Percentiles rank a stretch among this genome's conserved stretches.
Conservation (phyloP, 1,140 invertebrate species). For the Scaptomyza graminum region DNA sequence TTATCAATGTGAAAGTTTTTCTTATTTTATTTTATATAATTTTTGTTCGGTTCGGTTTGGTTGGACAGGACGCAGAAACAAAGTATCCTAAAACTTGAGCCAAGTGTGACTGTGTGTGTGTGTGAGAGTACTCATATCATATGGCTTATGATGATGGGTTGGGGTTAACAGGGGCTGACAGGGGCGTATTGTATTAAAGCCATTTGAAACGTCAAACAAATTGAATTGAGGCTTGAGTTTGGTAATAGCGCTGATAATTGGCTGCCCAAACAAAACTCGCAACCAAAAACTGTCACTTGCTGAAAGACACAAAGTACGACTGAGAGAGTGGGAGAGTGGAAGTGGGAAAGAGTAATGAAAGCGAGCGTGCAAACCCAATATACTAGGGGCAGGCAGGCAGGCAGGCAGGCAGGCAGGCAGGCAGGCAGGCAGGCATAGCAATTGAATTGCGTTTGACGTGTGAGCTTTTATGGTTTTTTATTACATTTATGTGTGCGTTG, state of each 20-base stretch:
- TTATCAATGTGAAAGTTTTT: conserved; percentile 47
- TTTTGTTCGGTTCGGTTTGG: too few species aligned
- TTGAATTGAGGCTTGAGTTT: conserved; percentile 46
- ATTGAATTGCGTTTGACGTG: conserved; percentile 71
- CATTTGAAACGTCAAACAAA: conserved; percentile 54
- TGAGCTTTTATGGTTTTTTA: conserved; percentile 81
- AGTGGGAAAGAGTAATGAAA: not conserved
- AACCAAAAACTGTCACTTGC: conserved; percentile 30
- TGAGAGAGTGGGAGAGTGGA: too few species aligned
- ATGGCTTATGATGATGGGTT: conserved; percentile 5
- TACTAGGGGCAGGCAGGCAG: not conserved
- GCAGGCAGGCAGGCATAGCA: conserved; percentile 18
- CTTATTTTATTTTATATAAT: conserved; percentile 10
- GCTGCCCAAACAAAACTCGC: conserved; percentile 29
- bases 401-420: not conserved
- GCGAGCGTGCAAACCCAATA: not conserved
- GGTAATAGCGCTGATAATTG: conserved; percentile 53
- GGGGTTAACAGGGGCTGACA: not conserved
- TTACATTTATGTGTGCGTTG: conserved; percentile 64
- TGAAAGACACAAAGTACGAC: not conserved
- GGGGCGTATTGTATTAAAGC: conserved; percentile 26
- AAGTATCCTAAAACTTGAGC: conserved; percentile 45
- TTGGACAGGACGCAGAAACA: conserved; percentile 36
- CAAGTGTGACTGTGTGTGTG: conserved; percentile 6
- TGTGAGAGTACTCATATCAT: conserved; percentile 34